Evolutionary conservation across 2,797 vertebrate genomes (phyloP).

Genomic region (Neosilurus hyrtlii): DNA sequence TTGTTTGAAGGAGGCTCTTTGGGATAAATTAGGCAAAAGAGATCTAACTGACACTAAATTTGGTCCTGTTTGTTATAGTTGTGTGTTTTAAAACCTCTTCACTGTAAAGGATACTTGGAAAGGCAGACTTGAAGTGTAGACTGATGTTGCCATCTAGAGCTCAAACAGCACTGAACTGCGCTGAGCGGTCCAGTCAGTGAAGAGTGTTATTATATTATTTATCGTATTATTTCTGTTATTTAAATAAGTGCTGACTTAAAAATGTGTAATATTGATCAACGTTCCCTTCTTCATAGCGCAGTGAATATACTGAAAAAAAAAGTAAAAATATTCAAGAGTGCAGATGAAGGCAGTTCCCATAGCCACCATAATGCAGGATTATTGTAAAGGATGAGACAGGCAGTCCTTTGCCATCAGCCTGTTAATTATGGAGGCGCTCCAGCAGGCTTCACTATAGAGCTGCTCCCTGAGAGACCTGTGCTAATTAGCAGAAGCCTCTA

Average conservation of each 20-base stretch:
- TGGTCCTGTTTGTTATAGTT: not conserved
- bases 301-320: not conserved
- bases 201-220: not conserved
- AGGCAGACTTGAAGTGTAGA: not conserved
- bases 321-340: constrained; percentile 13
- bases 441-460: constrained; percentile 49
- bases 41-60: not conserved
- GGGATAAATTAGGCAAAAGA: not conserved
- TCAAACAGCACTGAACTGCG: not conserved
- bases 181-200: not conserved
- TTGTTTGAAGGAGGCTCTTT: not conserved
- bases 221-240: not conserved
- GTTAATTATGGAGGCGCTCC: constrained; percentile 57
- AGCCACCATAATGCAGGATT: constrained; percentile 25
- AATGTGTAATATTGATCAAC: not conserved
- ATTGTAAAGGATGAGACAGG: constrained; percentile 25
- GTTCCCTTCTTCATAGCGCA: not conserved
- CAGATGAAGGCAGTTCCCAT: constrained; percentile 33
- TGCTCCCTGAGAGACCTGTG: constrained; percentile 46
- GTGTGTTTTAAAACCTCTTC: not conserved
- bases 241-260: not conserved
- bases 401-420: constrained; percentile 46
- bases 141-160: constrained; percentile 30
- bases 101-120: not conserved
- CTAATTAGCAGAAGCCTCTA: constrained; percentile 60